A percentile compares a stretch with the other conserved stretches of the same genome.
These are phyloP conservation scores for Ammodytes dubius DNA, from an alignment of 2,113 vertebrate genomes.

Conservation along the genomic window DNA sequence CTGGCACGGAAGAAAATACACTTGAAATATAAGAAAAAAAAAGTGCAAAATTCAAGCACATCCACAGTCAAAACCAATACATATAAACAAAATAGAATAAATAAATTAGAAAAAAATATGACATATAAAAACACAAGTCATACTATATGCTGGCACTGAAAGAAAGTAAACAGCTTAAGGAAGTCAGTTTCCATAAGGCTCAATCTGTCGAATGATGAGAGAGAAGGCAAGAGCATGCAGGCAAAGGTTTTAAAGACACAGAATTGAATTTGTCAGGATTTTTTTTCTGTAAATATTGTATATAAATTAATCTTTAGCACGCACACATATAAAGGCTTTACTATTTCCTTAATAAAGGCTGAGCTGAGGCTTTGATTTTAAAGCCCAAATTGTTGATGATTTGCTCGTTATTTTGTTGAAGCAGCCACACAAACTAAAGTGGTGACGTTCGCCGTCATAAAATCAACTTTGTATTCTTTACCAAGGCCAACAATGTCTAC, in stretches of 20 bases:
- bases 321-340: constrained; percentile 4
- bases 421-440: not conserved
- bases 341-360: not conserved
- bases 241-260: constrained; percentile 64
- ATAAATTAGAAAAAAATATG: constrained; percentile 39
- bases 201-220: constrained; percentile 38
- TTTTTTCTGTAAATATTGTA: not conserved
- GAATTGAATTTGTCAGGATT: not conserved
- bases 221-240: constrained; percentile 70
- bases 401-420: not conserved
- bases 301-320: constrained; percentile 22
- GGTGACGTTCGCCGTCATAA: not conserved
- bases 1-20: constrained; percentile 23
- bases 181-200: constrained; percentile 52
- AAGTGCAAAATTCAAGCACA: constrained; percentile 52
- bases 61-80: constrained; percentile 4
- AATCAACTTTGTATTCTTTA: not conserved
- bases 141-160: constrained; percentile 56
- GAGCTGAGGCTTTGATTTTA: not conserved
- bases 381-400: not conserved
- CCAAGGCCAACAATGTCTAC: constrained; percentile 1
- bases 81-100: constrained; percentile 12
- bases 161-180: constrained; percentile 55
- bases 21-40: constrained; percentile 33
- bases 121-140: constrained; percentile 47